Evolutionary conservation across 1,140 invertebrate genomes (phyloP).

Genomic region (Globodera ellingtonae): DNA sequence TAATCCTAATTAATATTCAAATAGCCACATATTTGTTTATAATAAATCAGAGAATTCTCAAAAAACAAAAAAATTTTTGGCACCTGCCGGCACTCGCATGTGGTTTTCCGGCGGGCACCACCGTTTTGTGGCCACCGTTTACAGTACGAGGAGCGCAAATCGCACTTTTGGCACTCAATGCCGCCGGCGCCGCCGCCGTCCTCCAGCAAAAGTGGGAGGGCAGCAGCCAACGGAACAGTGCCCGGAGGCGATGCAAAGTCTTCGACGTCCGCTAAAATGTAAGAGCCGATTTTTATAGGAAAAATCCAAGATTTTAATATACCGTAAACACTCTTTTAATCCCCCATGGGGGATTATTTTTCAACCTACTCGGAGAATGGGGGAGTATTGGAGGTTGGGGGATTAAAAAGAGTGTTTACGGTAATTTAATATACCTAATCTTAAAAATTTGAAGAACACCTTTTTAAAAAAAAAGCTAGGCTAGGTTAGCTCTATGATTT

Average conservation of each 20-base stretch:
- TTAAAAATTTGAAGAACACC: too few relatives aligned
- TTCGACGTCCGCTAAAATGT: not conserved
- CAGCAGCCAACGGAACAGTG: not conserved
- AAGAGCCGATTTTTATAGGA: not conserved
- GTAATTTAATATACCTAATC: too few relatives aligned
- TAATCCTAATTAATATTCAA: too few relatives aligned
- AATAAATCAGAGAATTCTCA: not conserved
- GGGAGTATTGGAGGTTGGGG: too few relatives aligned
- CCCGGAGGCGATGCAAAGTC: not conserved
- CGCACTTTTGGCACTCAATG: constrained; percentile 55
- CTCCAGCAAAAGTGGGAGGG: too few relatives aligned
- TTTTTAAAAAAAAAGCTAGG: too few relatives aligned
- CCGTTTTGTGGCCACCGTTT: constrained; percentile 49
- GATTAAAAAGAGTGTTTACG: too few relatives aligned
- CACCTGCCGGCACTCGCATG: constrained; percentile 61
- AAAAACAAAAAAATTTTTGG: too few relatives aligned
- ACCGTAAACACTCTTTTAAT: not conserved
- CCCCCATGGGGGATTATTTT: too few relatives aligned
- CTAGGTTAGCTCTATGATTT: too few relatives aligned
- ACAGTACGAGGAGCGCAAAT: constrained; percentile 63
- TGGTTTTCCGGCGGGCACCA: constrained; percentile 35
- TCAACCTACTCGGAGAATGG: too few relatives aligned
- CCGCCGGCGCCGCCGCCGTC: not conserved
- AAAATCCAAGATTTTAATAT: not conserved
- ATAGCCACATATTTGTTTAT: too few relatives aligned